Percentiles rank a stretch among this genome's conserved stretches.
Evolutionary conservation across 2,888 invertebrate genomes (phyloP).

Genomic region (Caenorhabditis sp.): DNA sequence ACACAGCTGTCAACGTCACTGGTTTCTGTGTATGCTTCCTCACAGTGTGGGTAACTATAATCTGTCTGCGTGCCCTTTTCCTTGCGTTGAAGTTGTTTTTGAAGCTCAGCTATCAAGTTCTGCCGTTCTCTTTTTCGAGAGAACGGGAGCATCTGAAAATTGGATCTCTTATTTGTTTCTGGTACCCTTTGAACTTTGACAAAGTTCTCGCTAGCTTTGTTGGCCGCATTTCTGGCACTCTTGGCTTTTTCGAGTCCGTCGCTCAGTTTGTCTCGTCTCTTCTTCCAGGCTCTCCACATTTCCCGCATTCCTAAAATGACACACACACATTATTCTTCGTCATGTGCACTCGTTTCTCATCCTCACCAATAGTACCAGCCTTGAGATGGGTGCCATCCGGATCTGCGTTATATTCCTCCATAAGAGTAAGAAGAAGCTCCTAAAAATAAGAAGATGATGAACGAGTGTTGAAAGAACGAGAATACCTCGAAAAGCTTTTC

Average conservation of each 20-base stretch:
- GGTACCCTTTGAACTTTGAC: not conserved
- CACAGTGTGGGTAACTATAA: constrained; percentile 55
- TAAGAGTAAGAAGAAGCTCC: constrained; percentile 81
- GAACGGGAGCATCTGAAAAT: constrained; percentile 71
- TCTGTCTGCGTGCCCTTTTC: constrained; percentile 74
- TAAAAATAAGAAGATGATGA: constrained; percentile 56
- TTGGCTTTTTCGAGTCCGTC: constrained; percentile 54
- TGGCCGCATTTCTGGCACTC: constrained; percentile 64
- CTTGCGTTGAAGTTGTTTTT: constrained; percentile 66
- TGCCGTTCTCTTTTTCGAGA: constrained; percentile 68
- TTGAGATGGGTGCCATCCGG: constrained; percentile 72
- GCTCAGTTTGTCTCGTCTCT: constrained; percentile 68
- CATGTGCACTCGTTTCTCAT: constrained; percentile 31
- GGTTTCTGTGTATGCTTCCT: constrained; percentile 71
- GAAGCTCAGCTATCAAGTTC: constrained; percentile 69
- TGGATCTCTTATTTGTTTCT: not conserved
- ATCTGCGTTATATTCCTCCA: constrained; percentile 80
- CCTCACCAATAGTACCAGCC: constrained; percentile 70
- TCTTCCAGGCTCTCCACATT: constrained; percentile 81
- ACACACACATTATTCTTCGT: constrained; percentile 38
- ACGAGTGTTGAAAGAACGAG: not conserved
- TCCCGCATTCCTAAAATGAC: constrained; percentile 73
- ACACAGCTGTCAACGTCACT: constrained; percentile 70
- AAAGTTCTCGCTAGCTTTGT: constrained; percentile 54
- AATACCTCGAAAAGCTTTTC: constrained; percentile 71